These are phyloP conservation scores for Zaprionus tsacasi DNA, from an alignment of 1,140 invertebrate species.

Conservation along the genomic window DNA sequence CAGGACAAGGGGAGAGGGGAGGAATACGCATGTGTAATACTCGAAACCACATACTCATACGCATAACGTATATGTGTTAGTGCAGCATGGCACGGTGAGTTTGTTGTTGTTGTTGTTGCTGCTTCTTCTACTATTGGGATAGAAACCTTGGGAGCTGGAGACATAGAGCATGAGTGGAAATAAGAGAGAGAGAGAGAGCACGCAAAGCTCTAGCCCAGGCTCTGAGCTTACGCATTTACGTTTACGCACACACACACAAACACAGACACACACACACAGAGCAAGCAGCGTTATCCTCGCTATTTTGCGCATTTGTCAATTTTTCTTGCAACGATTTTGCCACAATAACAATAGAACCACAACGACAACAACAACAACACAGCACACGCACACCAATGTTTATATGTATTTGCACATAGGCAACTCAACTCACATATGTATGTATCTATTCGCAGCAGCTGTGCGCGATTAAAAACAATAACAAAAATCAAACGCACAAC, in stretches of 20 bases:
- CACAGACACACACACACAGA: constrained; percentile 31
- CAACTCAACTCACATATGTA: constrained; percentile 35
- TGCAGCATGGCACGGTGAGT: constrained; percentile 32
- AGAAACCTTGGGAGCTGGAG: constrained; percentile 36
- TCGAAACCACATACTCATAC: neutral
- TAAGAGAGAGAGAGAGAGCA: constrained; percentile 32
- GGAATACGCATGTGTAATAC: constrained; percentile 2
- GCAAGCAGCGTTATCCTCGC: constrained; percentile 49
- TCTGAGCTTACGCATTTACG: constrained; percentile 74
- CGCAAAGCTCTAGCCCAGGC: constrained; percentile 46
- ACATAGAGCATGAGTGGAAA: constrained; percentile 11
- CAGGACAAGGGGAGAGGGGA: neutral
- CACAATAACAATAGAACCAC: constrained; percentile 22
- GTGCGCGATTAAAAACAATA: constrained; percentile 44
- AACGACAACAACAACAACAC: constrained; percentile 38
- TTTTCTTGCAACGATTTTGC: constrained; percentile 56
- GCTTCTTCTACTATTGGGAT: constrained; percentile 20
- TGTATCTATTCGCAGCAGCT: constrained; percentile 44
- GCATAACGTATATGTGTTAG: constrained; percentile 15
- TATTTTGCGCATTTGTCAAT: constrained; percentile 57
- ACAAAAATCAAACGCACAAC: constrained; percentile 37
- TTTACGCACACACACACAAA: constrained; percentile 48
- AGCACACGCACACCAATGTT: neutral
- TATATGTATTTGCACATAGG: constrained; percentile 12
- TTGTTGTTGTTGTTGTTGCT: constrained; percentile 35